Conservation (phyloP, 2,113 vertebrate genomes). For the Formicarius rufipectus region DNA sequence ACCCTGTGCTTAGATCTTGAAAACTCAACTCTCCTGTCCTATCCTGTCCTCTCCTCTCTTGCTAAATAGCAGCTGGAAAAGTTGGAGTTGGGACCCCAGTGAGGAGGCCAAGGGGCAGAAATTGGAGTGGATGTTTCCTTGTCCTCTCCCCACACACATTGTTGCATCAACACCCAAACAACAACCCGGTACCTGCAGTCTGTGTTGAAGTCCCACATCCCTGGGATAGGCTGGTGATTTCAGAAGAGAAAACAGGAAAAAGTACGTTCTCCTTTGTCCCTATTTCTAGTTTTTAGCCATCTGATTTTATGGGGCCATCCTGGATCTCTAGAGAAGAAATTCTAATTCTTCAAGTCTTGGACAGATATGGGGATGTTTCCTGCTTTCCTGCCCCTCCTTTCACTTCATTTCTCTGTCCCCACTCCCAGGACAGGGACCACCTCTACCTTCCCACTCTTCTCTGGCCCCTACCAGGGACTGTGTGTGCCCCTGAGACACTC, state of each 20-base stretch:
- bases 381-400: not conserved
- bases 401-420: not conserved
- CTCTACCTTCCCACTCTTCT: not conserved
- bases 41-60: not conserved
- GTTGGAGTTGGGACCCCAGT: not conserved
- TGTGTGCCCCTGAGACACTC: not conserved
- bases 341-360: not conserved
- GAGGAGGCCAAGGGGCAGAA: not conserved
- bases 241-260: not conserved
- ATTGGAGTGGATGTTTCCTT: not conserved
- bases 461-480: not conserved
- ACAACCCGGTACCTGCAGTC: not conserved
- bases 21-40: not conserved
- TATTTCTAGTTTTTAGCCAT: not conserved
- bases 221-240: not conserved
- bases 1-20: not conserved
- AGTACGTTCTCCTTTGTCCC: not conserved
- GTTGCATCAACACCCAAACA: not conserved
- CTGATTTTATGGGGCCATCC: not conserved
- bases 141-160: not conserved
- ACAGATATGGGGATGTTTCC: not conserved
- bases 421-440: not conserved
- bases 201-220: not conserved
- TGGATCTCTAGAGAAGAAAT: not conserved
- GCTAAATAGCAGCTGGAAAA: not conserved